Base-by-base conservation (phyloP, 2,888 invertebrate species). In the Calliopum simillimum region DNA sequence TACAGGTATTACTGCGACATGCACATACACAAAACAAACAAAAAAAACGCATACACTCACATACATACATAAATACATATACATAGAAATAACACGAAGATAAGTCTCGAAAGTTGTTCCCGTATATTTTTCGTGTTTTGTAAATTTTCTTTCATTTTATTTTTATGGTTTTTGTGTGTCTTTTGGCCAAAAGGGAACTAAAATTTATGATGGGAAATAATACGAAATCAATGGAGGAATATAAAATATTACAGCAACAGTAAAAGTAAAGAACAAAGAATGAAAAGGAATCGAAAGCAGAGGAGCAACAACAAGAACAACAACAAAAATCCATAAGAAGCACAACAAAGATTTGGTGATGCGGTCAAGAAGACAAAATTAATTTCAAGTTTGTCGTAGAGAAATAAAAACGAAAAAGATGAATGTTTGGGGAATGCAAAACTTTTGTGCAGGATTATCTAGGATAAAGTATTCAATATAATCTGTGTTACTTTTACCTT, bases 181-280 rank as follows among this genome's bases (percentile, higher is more conserved):
- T 58, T 58, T 23, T 21, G 23, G 61, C 21, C 46, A n/a, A 44
- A 14, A 11, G 41, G 14, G 19, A 19, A 13, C 33, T 64, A 5
- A 64, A 64, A 49, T 51, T 64, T 56, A 56, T 66, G 58, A 46
- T 66, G 16, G 56, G 47, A 56, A 46, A 25, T 66, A 66, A 58
- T 66, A 58, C 56, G 16, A 66, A 56, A 25, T 66, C 66, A 58
- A 56, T 56, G 56, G 47, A 13, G 33, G 66, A 25, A 58, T 51
- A 41, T 5, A 21, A 64, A 41, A 41, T 44, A 61, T 13, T 4
- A 21, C 61, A 44, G 33, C 5, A 33, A 61, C 46, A 61, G 44
- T 46, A 19, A 5, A 4, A 19, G 21, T 5, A 33, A 59, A 33
- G 13, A 3, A 8, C 11, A 41, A 19, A 43, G 1, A 16, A 41